Evolutionary conservation across 2,113 vertebrate genomes (phyloP), one percentile per base, ranked within the genome.

Genomic region (Tachycineta bicolor): DNA sequence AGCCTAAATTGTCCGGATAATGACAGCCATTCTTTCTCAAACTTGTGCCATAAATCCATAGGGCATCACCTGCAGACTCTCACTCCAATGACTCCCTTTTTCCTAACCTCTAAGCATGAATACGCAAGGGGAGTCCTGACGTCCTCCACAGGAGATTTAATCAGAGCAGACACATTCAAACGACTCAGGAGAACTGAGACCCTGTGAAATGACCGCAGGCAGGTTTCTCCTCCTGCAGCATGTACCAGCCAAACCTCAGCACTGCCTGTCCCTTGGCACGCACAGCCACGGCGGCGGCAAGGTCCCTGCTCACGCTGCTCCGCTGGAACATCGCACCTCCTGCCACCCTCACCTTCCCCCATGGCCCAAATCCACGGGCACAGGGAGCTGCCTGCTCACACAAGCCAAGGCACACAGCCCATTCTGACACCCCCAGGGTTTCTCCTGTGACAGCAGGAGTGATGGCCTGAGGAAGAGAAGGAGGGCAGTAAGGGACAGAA

Each of bases 101-200:
- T 41, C 73, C 64, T 53, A 49, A 37, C 4, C 83, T 5, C 56
- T 8, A 58, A 34, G 29, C 28, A 49, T 1, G 12, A 83, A 77
- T 25, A 69, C 0, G 0, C 46, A 63, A 74, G 41, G 58, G 23
- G 12, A 83, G 41, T 25, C 81, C 68, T 69, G 23, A 91, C 56
- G 28, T 69, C 50, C 50, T 83, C 59, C 74, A 44, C 2, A 1
- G 67, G 46, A 78, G 84, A 58, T 49, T 77, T 74, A 93, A 87
- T 81, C 56, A 83, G 50, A 78, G n/a, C 68, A 91, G 77, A 68
- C 55, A 56, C 39, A 22, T n/a, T 91, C 65, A 83, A 91, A 58
- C 26, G 46, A 64, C 52, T 70, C 47, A 17, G 37, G 65, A 82
- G 49, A 88, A 71, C 77, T 26, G 77, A 91, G 87, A 83, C 65